These are phyloP conservation scores for Emydoidea blandingii DNA, from an alignment of 2,797 vertebrate genomes.

Conservation along the genomic window DNA sequence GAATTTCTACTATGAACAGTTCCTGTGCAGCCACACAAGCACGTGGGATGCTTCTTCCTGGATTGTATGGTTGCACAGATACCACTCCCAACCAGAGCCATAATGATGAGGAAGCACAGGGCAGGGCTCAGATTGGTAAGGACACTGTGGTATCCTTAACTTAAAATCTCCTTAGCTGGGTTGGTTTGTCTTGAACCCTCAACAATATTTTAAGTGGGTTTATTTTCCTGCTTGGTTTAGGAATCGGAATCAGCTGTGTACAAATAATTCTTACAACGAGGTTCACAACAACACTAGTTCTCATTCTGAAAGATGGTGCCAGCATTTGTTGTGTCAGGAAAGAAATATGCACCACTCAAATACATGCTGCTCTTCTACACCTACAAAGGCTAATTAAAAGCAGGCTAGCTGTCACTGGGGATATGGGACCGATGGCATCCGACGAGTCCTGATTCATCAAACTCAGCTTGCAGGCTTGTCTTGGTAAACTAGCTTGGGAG, in stretches of 20 bases:
- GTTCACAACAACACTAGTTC: background rate
- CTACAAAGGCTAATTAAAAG: background rate
- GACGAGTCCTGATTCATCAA: background rate
- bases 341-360: background rate
- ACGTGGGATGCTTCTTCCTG: background rate
- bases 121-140: background rate
- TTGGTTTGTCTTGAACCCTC: background rate
- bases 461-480: background rate
- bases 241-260: background rate
- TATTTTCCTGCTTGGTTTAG: background rate
- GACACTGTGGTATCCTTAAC: background rate
- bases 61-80: background rate
- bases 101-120: background rate
- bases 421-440: fast-evolving
- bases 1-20: background rate
- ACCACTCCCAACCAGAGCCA: background rate
- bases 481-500: background rate
- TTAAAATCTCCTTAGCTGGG: background rate
- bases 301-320: background rate
- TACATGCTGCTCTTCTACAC: background rate
- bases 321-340: background rate
- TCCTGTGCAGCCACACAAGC: fast-evolving
- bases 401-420: background rate
- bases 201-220: background rate
- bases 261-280: background rate